A percentile compares a stretch with the other conserved stretches of the same genome.
phyloP scores from a whole-genome alignment of 2,113 vertebrate species.

The Nesogale talazaci region DNA sequence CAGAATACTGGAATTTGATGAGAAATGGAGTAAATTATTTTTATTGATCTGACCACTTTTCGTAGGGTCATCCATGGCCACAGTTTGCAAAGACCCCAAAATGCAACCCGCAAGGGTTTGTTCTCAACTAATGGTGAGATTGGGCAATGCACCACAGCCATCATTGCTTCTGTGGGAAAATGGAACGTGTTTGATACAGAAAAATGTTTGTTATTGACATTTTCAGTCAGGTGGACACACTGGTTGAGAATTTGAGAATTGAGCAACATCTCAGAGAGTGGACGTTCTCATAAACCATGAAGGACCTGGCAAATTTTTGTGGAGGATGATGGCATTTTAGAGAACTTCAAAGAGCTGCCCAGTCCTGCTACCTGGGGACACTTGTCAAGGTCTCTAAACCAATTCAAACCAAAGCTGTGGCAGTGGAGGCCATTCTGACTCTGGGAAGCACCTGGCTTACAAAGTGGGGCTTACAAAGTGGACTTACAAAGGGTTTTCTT shows the following conservation, averaged over 20 bases:
- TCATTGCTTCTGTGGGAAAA: constrained; percentile 5
- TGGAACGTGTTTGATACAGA: constrained; percentile 6
- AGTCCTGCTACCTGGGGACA: not conserved
- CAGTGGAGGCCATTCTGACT: not conserved
- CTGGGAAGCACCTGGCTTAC: not conserved
- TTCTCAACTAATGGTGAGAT: not conserved
- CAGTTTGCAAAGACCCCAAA: not conserved
- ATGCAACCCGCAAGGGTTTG: not conserved
- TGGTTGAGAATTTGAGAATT: constrained; percentile 41
- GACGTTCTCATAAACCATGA: not conserved
- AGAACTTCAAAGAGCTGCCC: not conserved
- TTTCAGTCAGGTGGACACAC: constrained; percentile 41
- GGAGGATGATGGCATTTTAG: too few species aligned
- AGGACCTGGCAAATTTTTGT: not conserved
- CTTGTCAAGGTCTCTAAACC: not conserved
- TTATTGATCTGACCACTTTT: not conserved
- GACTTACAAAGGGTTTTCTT: not conserved
- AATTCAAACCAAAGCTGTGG: not conserved
- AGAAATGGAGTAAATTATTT: constrained; percentile 55
- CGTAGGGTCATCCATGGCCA: not conserved
- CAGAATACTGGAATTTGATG: constrained; percentile 47
- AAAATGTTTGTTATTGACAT: constrained; percentile 42
- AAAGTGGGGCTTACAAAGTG: too few species aligned
- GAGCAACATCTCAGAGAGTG: not conserved
- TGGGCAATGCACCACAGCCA: not conserved